A percentile compares a stretch with the other conserved stretches of the same genome.
These are phyloP conservation scores for Sarcophaga peregrina DNA, from an alignment of 1,140 invertebrate genomes.

Conservation along the genomic window DNA sequence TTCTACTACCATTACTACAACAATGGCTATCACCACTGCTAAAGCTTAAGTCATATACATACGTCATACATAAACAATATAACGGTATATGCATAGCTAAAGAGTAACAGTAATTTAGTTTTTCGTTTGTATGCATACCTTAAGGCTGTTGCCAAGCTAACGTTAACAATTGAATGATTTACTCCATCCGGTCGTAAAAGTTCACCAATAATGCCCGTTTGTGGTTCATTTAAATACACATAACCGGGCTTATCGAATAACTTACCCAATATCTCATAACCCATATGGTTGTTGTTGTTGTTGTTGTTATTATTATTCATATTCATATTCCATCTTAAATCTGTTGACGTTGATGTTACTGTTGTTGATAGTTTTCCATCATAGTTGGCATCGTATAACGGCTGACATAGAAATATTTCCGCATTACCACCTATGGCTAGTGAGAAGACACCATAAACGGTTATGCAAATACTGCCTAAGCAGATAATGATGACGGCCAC, in stretches of 20 bases:
- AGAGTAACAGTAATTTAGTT: too few species aligned
- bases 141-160: conserved; percentile 58
- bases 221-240: conserved; percentile 65
- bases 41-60: too few species aligned
- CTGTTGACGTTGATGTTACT: neutral
- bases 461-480: conserved; percentile 62
- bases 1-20: too few species aligned
- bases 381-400: conserved; percentile 69
- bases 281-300: conserved; percentile 41
- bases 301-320: conserved; percentile 21
- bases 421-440: conserved; percentile 67
- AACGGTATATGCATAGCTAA: too few species aligned
- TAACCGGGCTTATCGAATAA: conserved; percentile 73
- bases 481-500: conserved; percentile 66
- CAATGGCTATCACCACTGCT: too few species aligned
- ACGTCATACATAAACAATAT: too few species aligned
- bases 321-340: neutral
- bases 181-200: conserved; percentile 64
- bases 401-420: conserved; percentile 73
- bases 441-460: conserved; percentile 61
- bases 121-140: conserved; percentile 51
- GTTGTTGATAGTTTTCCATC: neutral
- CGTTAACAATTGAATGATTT: conserved; percentile 62
- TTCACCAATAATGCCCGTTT: conserved; percentile 72
- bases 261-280: conserved; percentile 71